Base-by-base conservation (phyloP, 2,888 invertebrate species). In the Tromatobia lineatoria region DNA sequence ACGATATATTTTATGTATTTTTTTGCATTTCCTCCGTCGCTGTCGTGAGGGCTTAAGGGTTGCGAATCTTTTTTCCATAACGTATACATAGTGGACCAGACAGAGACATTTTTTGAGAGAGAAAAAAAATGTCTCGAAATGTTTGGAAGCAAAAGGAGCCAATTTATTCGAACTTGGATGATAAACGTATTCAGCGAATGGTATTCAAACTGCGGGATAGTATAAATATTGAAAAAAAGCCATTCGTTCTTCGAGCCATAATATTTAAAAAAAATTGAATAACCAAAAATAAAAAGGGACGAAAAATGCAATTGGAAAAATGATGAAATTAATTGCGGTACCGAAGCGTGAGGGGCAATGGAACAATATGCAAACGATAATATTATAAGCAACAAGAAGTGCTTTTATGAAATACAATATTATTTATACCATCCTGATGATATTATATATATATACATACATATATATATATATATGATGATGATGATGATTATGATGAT, bases 331-430 rank as follows among this genome's bases (percentile, higher is more conserved):
- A 13, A 84, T 34, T 54, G 50, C 18, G 70, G 61, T 64, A 84
- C 69, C 66, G 61, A 10, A 64, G 57, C 64, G 82, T 61, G 71
- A 79, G 74, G 52, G 80, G 74, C 79, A 82, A 78, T 71, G 85
- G 87, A 90, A 88, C 87, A 90, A 89, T 90, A 88, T 88, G 87
- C 86, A 89, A 89, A 88, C 83, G 87, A 90, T 91, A 91, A 92
- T 92, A 92, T 91, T 91, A 92, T 93, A 92, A 93, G 92, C 93
- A 92, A 93, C 91, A 93, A 91, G 88, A 93, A 93, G 93, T 93
- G 93, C 93, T 93, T 93, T 93, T 91, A 93, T 90, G 90, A 91
- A 91, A 91, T 91, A 91, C 90, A 92, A 93, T 92, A 92, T 92
- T 91, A 92, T 92, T 92, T 92, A 92, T 92, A 92, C 91, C 91